Evolutionary conservation across 2,113 vertebrate genomes (phyloP), one percentile per base, ranked within the genome.

Genomic region (Petrocephalus microphthalmus): DNA sequence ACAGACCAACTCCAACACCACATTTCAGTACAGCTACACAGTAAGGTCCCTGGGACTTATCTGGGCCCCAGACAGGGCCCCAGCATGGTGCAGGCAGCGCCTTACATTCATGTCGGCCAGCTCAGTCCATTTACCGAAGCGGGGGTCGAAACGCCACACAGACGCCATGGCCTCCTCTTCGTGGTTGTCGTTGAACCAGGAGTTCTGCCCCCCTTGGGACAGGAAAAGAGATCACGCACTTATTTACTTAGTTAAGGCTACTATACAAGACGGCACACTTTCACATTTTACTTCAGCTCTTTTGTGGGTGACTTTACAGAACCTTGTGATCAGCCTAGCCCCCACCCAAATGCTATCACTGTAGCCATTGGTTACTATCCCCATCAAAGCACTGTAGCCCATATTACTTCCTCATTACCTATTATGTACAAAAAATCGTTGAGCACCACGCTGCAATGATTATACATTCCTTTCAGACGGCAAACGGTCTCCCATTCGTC

Each of bases 151-250:
- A 33, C 88, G 57, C 85, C 71, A 86, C n/a, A 22, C 54, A 4
- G 71, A 89, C 7, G 88, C 88, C 64, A 81, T 86, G 53, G 88
- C 88, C 88, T 89, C 88, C 49, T 89, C 88, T 3, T 89, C 85
- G n/a, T 87, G 88, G 54, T 83, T 87, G 20, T 78, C 78, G 8
- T 56, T 89, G 85, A 87, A 87, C 88, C 84, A 89, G 52, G 88
- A 89, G 86, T 87, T 87, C 71, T 89, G 88, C 11, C 88, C 88
- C 85, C 88, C 88, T 89, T 17, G 42, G 33, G 67, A 64, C n/a
- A 45, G 33, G 54, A 60, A 87, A n/a, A 29, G 3, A 53, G n/a
- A 42, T 47, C 57, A 89, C 71, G 29, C 47, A 42, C 33, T 83
- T 83, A 47, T 25, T 47, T 74, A 49, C 60, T 22, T n/a, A 25